Conservation (phyloP, 2,888 invertebrate genomes). For the Tipula helvola region DNA sequence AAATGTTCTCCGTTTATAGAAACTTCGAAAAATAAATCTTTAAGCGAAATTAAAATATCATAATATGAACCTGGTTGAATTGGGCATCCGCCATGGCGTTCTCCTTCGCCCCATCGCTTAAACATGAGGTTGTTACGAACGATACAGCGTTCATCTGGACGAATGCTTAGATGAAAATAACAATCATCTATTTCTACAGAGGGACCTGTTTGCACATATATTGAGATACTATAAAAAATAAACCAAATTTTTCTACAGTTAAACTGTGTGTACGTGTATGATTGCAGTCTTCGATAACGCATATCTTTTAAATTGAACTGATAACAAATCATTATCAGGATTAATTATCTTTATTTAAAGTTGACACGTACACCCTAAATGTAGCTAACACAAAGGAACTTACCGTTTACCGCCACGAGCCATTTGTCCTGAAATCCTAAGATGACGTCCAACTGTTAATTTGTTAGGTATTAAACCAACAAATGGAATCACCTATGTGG, state of each 20-base stretch:
- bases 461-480: conserved; percentile 53
- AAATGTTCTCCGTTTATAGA: conserved; percentile 71
- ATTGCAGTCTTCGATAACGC: no score
- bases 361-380: background rate
- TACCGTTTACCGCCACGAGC: conserved; percentile 49
- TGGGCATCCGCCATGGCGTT: conserved; percentile 43
- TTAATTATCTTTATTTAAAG: background rate
- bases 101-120: conserved; percentile 40
- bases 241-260: background rate
- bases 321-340: background rate
- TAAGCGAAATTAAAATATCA: conserved; percentile 57
- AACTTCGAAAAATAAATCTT: conserved; percentile 37
- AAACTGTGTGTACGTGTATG: no score
- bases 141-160: conserved; percentile 40
- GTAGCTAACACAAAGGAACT: background rate
- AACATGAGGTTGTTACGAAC: conserved; percentile 39
- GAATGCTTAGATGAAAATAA: conserved; percentile 53
- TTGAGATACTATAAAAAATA: conserved; percentile 46
- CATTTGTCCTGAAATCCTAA: conserved; percentile 52
- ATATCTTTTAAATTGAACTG: background rate
- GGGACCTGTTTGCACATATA: conserved; percentile 65
- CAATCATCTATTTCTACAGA: conserved; percentile 59
- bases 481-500: conserved; percentile 51
- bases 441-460: conserved; percentile 55
- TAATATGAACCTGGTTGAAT: conserved; percentile 53